phyloP scores from a whole-genome alignment of 2,888 invertebrate genomes.

The Antheraea yamamai region DNA sequence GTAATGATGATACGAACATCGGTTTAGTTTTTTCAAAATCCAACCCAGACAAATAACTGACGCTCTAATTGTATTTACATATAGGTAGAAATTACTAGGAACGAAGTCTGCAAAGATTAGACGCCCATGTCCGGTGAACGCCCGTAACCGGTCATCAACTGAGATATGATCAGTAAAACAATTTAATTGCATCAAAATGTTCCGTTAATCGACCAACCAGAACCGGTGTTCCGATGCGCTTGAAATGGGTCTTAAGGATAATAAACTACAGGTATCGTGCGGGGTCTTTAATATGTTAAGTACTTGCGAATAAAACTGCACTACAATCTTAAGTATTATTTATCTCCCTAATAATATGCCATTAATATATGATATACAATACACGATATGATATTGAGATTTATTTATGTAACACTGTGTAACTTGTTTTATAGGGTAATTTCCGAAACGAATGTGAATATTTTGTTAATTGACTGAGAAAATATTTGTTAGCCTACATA shows the following conservation, averaged over 20 bases:
- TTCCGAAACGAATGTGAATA: too few species aligned
- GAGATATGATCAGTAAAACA: conserved; percentile 30
- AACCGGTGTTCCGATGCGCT: conserved; percentile 19
- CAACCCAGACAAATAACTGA: too few species aligned
- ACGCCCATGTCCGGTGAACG: conserved; percentile 4
- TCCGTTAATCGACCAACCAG: conserved; percentile 37
- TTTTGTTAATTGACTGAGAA: too few species aligned
- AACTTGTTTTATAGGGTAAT: too few species aligned
- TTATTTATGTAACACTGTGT: too few species aligned
- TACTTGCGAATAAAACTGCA: neutral
- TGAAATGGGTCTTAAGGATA: conserved; percentile 8
- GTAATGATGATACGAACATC: too few species aligned
- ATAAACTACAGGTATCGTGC: neutral
- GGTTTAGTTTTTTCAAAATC: too few species aligned
- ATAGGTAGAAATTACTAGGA: neutral
- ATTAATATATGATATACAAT: neutral
- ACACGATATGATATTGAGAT: neutral
- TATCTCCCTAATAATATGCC: neutral
- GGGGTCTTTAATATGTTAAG: neutral
- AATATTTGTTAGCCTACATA: too few species aligned
- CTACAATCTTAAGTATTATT: neutral
- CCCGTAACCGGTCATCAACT: conserved; percentile 17
- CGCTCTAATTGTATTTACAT: neutral
- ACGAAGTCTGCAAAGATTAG: neutral
- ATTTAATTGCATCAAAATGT: conserved; percentile 38